Evolutionary conservation across 23 tunicate genomes (phyloP), one percentile per base, ranked within the genome.

Genomic region (Styela clava): DNA sequence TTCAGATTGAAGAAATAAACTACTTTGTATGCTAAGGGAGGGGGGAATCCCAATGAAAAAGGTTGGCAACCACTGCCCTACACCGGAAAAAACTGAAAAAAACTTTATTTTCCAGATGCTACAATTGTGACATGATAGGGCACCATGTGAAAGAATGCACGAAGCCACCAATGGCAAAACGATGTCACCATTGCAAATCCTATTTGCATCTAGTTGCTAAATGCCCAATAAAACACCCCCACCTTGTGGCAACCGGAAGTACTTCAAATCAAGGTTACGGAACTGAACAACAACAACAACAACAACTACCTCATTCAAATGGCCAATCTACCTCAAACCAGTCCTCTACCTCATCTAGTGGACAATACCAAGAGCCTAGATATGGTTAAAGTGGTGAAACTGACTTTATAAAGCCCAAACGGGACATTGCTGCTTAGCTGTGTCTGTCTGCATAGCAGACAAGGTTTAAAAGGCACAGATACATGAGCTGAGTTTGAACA

Each of bases 111-210:
- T n/a, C 1, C 76, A 85, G 88, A 65, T 85, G 88, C 34, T 85
- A 77, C 62, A 85, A 85, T 74, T 89, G 95, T 36, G 83, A 70
- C 18, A 88, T 84, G 52, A 30, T 22, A 2, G 88, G 88, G 26
- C 95, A 89, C 34, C 95, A 89, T 33, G 95, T 88, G 31, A 84
- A 85, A 73, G 88, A 89, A 44, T 89, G 95, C 79, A 74, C 73
- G 12, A 52, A 26, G 16, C 88, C 85, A 19, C 85, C 95, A 21
- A n/a, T 89, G 63, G 88, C 95, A 69, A 89, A 89, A 80, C 85
- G 95, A 36, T 89, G 95, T 64, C 88, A 89, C 74, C 85, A 80
- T 26, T 89, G 95, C 61, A 84, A 89, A 74, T 84, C 95, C 1
- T 37, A 79, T 51, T 85, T 79, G 25, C 95, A 89, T 64, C 72